Evolutionary conservation across 2,797 vertebrate genomes (phyloP).

Genomic region (Anguilla pacifica): DNA sequence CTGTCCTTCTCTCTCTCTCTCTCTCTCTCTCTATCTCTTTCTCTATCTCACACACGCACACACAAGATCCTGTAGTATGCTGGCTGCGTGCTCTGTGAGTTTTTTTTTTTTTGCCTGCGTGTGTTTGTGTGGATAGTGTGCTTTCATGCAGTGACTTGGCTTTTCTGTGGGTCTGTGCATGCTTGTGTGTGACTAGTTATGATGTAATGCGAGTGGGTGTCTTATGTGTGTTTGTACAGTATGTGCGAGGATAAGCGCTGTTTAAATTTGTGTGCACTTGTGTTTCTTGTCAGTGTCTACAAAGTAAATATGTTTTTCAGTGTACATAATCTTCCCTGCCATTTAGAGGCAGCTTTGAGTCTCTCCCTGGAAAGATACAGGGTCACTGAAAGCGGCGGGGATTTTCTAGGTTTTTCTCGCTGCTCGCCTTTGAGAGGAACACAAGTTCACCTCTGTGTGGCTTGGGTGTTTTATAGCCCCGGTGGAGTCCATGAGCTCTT

Average conservation of each 20-base stretch:
- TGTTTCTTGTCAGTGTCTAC: not conserved
- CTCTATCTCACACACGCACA: not conserved
- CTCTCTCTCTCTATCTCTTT: not conserved
- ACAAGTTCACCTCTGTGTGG: slow-evolving; percentile 14
- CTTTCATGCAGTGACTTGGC: not conserved
- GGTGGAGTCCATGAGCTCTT: slow-evolving; percentile 22
- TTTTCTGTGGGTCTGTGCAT: slow-evolving; percentile 2
- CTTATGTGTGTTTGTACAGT: not conserved
- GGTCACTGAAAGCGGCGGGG: not conserved
- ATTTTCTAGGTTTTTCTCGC: not conserved
- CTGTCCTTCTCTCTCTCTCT: not conserved
- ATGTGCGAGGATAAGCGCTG: not conserved
- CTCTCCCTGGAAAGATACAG: not conserved
- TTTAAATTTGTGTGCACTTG: not conserved
- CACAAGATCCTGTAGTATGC: not conserved
- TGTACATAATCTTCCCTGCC: not conserved
- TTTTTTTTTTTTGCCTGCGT: not conserved
- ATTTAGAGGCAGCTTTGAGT: not conserved
- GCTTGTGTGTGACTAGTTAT: not conserved
- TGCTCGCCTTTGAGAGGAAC: not conserved
- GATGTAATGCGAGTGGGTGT: not conserved
- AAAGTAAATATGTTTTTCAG: not conserved
- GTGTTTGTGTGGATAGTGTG: not conserved
- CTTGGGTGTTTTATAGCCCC: slow-evolving; percentile 8
- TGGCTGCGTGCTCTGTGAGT: slow-evolving; percentile 10